Evolutionary conservation across 2,888 invertebrate species (phyloP).

Genomic region (Drosophila kanekoi): DNA sequence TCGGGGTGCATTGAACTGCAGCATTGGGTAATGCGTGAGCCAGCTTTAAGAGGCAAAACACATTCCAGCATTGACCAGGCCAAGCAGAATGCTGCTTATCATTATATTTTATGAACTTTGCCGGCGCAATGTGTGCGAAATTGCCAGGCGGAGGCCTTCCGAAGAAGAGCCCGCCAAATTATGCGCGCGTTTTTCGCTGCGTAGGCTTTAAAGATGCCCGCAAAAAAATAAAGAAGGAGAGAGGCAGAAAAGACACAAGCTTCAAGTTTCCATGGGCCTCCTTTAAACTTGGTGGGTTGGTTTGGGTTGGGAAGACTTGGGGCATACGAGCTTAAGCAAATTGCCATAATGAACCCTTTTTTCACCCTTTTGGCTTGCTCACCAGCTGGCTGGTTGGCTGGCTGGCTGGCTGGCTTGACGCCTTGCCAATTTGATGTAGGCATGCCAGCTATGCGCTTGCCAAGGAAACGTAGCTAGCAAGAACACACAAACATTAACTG

Average conservation of each 20-base stretch:
- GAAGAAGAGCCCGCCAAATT: slow-evolving; percentile 32
- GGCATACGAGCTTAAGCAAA: slow-evolving; percentile 76
- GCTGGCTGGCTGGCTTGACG: slow-evolving; percentile 64
- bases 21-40: background rate
- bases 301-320: background rate
- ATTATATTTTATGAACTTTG: slow-evolving; percentile 74
- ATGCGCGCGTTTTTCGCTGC: slow-evolving; percentile 54
- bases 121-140: slow-evolving; percentile 63
- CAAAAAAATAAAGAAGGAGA: slow-evolving; percentile 7
- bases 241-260: slow-evolving; percentile 48
- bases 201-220: slow-evolving; percentile 61
- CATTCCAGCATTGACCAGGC: slow-evolving; percentile 15
- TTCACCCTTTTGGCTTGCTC: slow-evolving; percentile 40
- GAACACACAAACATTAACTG: slow-evolving; percentile 33
- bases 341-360: slow-evolving; percentile 80
- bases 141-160: slow-evolving; percentile 20
- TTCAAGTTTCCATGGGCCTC: slow-evolving; percentile 39
- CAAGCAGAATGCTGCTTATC: slow-evolving; percentile 72
- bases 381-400: slow-evolving; percentile 43
- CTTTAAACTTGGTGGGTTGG: background rate
- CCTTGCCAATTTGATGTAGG: slow-evolving; percentile 80
- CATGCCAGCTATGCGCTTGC: slow-evolving; percentile 66
- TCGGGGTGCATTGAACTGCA: slow-evolving; percentile 51
- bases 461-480: slow-evolving; percentile 50
- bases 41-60: slow-evolving; percentile 15